These are phyloP conservation scores for Lasioglossum baleicum DNA, from an alignment of 1,140 invertebrate genomes.

Conservation along the genomic window DNA sequence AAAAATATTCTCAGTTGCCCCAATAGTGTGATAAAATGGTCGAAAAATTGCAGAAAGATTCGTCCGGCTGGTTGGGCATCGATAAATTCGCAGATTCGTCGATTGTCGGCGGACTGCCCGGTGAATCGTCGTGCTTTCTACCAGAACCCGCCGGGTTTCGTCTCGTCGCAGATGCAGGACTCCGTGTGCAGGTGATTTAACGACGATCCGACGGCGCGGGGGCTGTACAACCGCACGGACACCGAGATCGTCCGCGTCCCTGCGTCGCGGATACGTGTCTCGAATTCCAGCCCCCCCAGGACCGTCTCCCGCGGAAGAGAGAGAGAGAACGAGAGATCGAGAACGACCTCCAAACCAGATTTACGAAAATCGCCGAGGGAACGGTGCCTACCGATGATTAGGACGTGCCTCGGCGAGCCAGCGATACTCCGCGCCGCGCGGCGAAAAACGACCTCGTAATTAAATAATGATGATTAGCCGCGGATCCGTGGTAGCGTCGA, in stretches of 20 bases:
- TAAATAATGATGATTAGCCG: constrained; percentile 74
- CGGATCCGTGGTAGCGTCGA: constrained; percentile 60
- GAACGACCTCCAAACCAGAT: constrained; percentile 4
- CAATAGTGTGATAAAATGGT: too few species aligned
- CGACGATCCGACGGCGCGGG: constrained; percentile 16
- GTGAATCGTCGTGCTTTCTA: constrained; percentile 17
- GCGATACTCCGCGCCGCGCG: constrained; percentile 14
- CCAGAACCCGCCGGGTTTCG: too few species aligned
- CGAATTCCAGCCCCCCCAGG: constrained; percentile 4
- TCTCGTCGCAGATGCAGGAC: neutral
- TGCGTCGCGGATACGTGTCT: constrained; percentile 3
- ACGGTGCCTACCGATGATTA: constrained; percentile 10
- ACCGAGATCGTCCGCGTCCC: neutral
- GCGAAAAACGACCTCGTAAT: constrained; percentile 69
- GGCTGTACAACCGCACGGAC: constrained; percentile 19
- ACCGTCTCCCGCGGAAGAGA: too few species aligned
- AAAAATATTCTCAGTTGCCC: too few species aligned
- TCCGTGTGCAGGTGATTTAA: neutral
- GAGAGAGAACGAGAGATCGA: too few species aligned
- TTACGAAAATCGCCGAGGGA: constrained; percentile 30
- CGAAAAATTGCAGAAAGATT: too few species aligned
- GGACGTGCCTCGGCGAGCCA: constrained; percentile 31
- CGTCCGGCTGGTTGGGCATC: too few species aligned
- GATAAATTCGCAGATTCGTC: too few species aligned
- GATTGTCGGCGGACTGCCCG: too few species aligned